Percentiles rank a stretch among this genome's conserved stretches.
phyloP scores from a whole-genome alignment of 2,888 invertebrate genomes.

The Oscheius onirici region DNA sequence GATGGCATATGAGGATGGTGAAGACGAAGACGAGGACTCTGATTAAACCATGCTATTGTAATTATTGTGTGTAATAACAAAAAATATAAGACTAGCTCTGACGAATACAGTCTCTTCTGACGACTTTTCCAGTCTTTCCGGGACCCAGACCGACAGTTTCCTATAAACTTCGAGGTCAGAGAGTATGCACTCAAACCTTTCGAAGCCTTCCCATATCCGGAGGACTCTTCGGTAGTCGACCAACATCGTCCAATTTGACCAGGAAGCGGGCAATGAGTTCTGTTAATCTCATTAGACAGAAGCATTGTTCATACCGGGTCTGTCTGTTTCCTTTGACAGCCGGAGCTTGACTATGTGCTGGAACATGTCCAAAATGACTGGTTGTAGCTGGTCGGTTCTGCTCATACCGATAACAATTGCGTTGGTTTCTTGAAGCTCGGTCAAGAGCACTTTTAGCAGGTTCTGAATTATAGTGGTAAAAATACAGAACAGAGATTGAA shows the following conservation, averaged over 20 bases:
- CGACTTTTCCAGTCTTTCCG: conserved; percentile 12
- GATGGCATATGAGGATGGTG: too few species aligned
- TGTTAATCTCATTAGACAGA: background rate
- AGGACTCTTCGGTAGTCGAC: background rate
- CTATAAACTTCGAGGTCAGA: background rate
- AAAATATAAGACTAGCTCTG: too few species aligned
- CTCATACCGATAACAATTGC: conserved; percentile 13
- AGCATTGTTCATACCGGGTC: background rate
- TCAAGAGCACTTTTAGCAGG: background rate
- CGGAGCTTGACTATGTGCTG: background rate
- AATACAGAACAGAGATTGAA: too few species aligned
- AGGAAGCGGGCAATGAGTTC: conserved; percentile 8
- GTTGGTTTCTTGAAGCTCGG: background rate
- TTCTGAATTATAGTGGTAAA: too few species aligned
- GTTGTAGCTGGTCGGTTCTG: background rate
- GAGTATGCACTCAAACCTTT: background rate
- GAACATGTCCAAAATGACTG: conserved; percentile 3
- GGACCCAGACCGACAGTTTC: background rate
- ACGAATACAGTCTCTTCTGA: background rate
- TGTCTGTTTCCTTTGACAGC: background rate
- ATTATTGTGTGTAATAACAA: too few species aligned
- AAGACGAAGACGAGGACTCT: too few species aligned
- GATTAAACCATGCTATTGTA: too few species aligned
- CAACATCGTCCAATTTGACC: background rate
- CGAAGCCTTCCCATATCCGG: background rate